phyloP scores from a whole-genome alignment of 2,113 vertebrate genomes.

The Clinocottus analis region DNA sequence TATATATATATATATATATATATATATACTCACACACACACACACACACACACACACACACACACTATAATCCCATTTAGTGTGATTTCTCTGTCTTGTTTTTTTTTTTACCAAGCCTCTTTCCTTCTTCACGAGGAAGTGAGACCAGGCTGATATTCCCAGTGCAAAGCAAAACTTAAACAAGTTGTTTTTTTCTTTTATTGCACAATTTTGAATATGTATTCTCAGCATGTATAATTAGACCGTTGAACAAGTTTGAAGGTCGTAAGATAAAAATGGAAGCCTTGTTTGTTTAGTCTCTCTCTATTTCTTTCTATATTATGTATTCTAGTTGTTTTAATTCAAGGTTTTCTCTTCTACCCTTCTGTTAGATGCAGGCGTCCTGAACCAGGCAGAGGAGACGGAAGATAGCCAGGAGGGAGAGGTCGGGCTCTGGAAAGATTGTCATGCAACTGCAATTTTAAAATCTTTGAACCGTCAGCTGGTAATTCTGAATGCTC shows the following conservation, averaged over 20 bases:
- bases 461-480: not conserved
- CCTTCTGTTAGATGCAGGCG: slow-evolving; percentile 51
- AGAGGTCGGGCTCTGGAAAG: slow-evolving; percentile 36
- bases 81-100: too few relatives aligned
- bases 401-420: slow-evolving; percentile 69
- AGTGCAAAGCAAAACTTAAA: not conserved
- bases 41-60: too few relatives aligned
- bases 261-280: not conserved
- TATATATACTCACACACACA: too few relatives aligned
- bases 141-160: not conserved
- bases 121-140: not conserved
- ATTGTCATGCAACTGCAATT: not conserved
- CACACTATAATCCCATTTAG: too few relatives aligned
- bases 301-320: not conserved
- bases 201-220: not conserved
- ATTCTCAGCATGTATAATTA: not conserved
- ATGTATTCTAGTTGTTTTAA: not conserved
- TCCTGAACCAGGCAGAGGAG: slow-evolving; percentile 59
- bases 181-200: not conserved
- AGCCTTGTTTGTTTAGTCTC: not conserved
- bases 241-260: not conserved
- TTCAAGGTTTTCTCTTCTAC: not conserved
- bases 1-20: too few relatives aligned
- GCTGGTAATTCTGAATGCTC: not conserved
- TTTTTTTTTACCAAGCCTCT: not conserved